Evolutionary conservation across 2,888 invertebrate genomes (phyloP).

Genomic region (Acleris holmiana): DNA sequence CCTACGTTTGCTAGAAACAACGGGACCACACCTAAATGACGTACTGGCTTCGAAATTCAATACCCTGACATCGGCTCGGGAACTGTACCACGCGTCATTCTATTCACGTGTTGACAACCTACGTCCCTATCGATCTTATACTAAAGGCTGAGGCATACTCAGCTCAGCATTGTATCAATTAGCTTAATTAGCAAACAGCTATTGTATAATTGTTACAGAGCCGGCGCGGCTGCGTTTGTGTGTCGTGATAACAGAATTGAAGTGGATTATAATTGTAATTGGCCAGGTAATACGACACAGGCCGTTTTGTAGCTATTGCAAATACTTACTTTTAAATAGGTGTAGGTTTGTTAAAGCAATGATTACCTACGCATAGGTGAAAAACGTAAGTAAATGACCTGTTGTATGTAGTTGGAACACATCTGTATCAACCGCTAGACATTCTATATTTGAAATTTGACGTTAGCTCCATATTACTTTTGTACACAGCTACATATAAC

Average conservation of each 20-base stretch:
- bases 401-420: no score
- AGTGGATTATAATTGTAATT: conserved; percentile 20
- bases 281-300: conserved; percentile 2
- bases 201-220: conserved; percentile 11
- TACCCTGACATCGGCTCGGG: background rate
- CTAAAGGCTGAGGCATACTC: background rate
- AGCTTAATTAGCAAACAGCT: conserved; percentile 24
- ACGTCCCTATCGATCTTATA: conserved; percentile 1
- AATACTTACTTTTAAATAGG: no score
- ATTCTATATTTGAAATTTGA: no score
- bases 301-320: background rate
- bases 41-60: conserved; percentile 1
- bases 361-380: no score
- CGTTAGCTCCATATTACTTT: no score
- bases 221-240: background rate
- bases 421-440: no score
- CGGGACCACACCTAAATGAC: background rate
- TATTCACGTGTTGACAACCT: conserved; percentile 1
- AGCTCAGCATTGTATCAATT: conserved; percentile 16
- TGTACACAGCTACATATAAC: no score
- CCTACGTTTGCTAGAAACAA: background rate
- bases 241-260: conserved; percentile 16
- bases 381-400: no score
- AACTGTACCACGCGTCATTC: background rate
- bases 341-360: no score